Evolutionary conservation across 2,888 invertebrate genomes (phyloP), one percentile per base, ranked within the genome.

Genomic region (Polydrusus cervinus): DNA sequence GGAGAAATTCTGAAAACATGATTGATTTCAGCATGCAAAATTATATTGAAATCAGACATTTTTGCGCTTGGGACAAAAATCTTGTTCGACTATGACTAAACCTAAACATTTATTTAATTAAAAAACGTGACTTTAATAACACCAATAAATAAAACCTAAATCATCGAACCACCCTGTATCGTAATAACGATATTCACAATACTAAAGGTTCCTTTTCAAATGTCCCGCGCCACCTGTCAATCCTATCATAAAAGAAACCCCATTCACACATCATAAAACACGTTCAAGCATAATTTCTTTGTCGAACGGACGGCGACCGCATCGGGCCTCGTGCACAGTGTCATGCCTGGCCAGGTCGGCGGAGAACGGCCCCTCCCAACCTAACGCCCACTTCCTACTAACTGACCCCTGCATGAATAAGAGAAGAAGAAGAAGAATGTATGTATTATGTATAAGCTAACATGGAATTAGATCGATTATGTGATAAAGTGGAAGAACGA

Each of bases 341-440:
- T 80, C 80, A 80, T 81, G 81, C 80, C 78, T 80, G 80, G 79
- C 79, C 79, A 78, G 78, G 79, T 80, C 80, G 77, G 16, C 80
- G 76, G 57, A 62, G 18, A 51, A 51, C 78, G 81, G 84, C 84
- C 84, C 84, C 84, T 84, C 84, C 83, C 83, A 81, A 79, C 80
- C 79, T 79, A 71, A 83, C 84, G 84, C 84, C 84, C 84, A 84
- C 84, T 84, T 84, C 84, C 80, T 83, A 79, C 81, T 83, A 84
- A 84, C 83, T 83, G 84, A 84, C 83, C 84, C 83, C 83, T 82
- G 80, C 79, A 69, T 53, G 64, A 43, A 16, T 34, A 65, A 20
- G 55, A 75, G 64, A 71, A 70, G 73, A 73, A 66, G 62, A 65
- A 62, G 69, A 69, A 66, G 64, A 71, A 71, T 14, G 30, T n/a